phyloP scores from a whole-genome alignment of 2,113 vertebrate genomes.

The Gorsachius goisagi region DNA sequence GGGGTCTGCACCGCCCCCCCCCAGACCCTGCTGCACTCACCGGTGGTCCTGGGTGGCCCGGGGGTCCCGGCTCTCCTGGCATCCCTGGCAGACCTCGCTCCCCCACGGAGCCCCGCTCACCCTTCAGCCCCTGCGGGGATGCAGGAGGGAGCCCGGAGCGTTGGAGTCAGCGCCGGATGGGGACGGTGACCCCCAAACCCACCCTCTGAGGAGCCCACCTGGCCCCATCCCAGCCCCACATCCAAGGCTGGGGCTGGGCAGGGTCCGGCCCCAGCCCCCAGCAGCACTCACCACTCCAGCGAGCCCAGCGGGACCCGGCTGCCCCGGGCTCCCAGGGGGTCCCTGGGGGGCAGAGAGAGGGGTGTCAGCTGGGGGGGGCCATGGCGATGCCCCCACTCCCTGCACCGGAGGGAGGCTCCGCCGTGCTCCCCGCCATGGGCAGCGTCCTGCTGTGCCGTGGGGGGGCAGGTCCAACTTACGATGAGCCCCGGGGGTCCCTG shows the following conservation, averaged over 20 bases:
- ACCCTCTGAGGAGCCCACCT: background rate
- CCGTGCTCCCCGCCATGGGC: background rate
- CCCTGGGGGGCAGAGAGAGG: constrained; percentile 74
- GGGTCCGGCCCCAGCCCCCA: background rate
- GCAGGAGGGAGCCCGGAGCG: background rate
- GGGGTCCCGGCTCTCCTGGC: constrained; percentile 83
- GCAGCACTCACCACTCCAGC: constrained; percentile 81
- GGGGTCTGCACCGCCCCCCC: background rate
- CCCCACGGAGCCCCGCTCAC: constrained; percentile 85
- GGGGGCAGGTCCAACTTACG: constrained; percentile 71
- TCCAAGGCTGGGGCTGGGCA: accelerated
- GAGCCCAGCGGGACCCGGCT: constrained; percentile 85
- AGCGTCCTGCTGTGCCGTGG: accelerated
- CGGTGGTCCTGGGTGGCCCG: constrained; percentile 86
- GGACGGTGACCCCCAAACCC: accelerated
- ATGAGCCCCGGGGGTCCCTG: constrained; percentile 88
- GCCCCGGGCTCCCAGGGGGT: constrained; percentile 81
- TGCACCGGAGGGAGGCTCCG: accelerated
- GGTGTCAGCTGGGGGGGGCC: background rate
- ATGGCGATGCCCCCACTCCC: background rate
- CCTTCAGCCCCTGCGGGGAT: constrained; percentile 82
- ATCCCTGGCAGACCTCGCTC: constrained; percentile 88
- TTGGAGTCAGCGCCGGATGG: background rate
- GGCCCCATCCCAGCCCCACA: background rate
- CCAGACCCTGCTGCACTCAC: constrained; percentile 64